These are phyloP conservation scores for Heliconius hortense DNA, from an alignment of 2,888 invertebrate species.

Conservation along the genomic window DNA sequence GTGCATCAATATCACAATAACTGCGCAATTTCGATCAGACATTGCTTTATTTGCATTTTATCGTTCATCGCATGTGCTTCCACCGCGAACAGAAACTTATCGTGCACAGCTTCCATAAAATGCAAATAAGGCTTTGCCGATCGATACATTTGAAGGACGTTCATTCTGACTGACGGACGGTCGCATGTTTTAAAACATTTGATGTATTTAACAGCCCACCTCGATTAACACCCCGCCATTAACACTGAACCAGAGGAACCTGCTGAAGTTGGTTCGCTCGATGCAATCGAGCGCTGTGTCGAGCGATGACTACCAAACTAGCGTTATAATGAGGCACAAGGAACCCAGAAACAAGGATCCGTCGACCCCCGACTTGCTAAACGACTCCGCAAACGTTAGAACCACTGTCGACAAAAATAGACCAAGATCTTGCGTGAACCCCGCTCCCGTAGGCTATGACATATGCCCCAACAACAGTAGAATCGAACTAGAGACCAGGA, in stretches of 20 bases:
- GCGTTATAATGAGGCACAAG: conserved; percentile 78
- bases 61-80: conserved; percentile 79
- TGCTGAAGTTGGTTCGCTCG: conserved; percentile 81
- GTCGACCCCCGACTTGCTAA: conserved; percentile 82
- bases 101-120: conserved; percentile 81
- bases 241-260: conserved; percentile 82
- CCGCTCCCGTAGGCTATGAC: conserved; percentile 73
- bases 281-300: conserved; percentile 82
- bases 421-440: conserved; percentile 87
- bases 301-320: conserved; percentile 79
- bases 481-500: conserved; percentile 76
- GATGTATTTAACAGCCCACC: conserved; percentile 80
- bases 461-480: conserved; percentile 76
- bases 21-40: conserved; percentile 56
- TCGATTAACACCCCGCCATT: conserved; percentile 80
- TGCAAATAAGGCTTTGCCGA: conserved; percentile 73
- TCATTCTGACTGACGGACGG: conserved; percentile 64
- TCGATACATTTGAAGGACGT: conserved; percentile 55
- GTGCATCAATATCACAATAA: conserved; percentile 57
- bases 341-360: conserved; percentile 76
- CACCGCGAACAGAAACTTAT: conserved; percentile 63
- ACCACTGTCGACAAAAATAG: conserved; percentile 80
- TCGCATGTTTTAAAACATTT: conserved; percentile 78
- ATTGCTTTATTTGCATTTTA: conserved; percentile 82
- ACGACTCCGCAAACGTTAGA: conserved; percentile 80